These are phyloP conservation scores for Xenopus tropicalis DNA, from an alignment of 2,113 vertebrate species.

Conservation along the genomic window UCB_Xtro_10.0 CM004443.2:156709501-156710000, in stretches of 20 bases:
- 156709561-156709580: constrained; percentile 84
- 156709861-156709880: too few species aligned
- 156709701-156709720: constrained; percentile 90
- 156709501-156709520: constrained; percentile 73
- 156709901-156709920: too few species aligned
- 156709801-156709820: background rate
- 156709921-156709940: too few species aligned
- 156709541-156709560: constrained; percentile 92
- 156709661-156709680: constrained; percentile 87
- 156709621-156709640: constrained; percentile 92
- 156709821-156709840: too few species aligned
- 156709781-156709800: constrained; percentile 88
- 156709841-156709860: too few species aligned
- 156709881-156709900: too few species aligned
- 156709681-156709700: constrained; percentile 96
- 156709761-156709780: constrained; percentile 79
- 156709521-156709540: constrained; percentile 93
- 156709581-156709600: constrained; percentile 92
- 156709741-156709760: constrained; percentile 92
- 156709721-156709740: constrained; percentile 94
- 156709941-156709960: too few species aligned
- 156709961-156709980: too few species aligned
- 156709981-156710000: too few species aligned
- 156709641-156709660: constrained; percentile 90
- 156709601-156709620: constrained; percentile 87